Evolutionary conservation across 2,888 invertebrate species (phyloP).

Genomic region (Deilephila porcellus): DNA sequence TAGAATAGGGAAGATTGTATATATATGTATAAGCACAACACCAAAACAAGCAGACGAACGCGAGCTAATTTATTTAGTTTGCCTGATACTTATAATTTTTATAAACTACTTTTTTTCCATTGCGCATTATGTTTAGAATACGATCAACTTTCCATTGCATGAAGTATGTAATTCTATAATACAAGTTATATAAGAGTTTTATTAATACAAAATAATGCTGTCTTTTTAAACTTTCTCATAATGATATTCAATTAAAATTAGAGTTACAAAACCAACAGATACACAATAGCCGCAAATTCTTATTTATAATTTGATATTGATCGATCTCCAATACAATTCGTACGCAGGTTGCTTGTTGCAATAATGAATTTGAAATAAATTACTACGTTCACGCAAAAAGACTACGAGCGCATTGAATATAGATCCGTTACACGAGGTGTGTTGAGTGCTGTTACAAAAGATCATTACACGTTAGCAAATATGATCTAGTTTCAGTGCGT

Average conservation of each 20-base stretch:
- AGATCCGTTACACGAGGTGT: slow-evolving; percentile 16
- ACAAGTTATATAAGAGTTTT: no score
- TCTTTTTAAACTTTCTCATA: no score
- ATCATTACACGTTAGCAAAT: slow-evolving; percentile 25
- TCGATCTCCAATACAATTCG: not conserved
- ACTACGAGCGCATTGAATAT: slow-evolving; percentile 16
- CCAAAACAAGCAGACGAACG: no score
- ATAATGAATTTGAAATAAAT: slow-evolving; percentile 20
- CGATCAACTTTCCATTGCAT: no score
- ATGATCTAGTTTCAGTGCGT: slow-evolving; percentile 16
- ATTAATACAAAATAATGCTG: not conserved
- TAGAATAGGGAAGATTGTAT: no score
- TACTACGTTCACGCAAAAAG: slow-evolving; percentile 26
- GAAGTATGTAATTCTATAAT: no score
- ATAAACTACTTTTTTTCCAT: no score
- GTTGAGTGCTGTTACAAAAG: slow-evolving; percentile 18
- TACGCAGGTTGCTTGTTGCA: slow-evolving; percentile 10
- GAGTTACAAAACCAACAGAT: not conserved
- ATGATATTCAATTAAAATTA: not conserved
- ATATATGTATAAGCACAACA: no score
- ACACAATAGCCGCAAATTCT: slow-evolving; percentile 3
- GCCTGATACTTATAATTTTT: no score
- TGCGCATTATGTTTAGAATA: no score
- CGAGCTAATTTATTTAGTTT: no score
- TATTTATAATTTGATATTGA: slow-evolving; percentile 14